A percentile compares a stretch with the other conserved stretches of the same genome.
These are phyloP conservation scores for Danaus plexippus DNA, from an alignment of 1,140 invertebrate species.

Conservation along the genomic window DNA sequence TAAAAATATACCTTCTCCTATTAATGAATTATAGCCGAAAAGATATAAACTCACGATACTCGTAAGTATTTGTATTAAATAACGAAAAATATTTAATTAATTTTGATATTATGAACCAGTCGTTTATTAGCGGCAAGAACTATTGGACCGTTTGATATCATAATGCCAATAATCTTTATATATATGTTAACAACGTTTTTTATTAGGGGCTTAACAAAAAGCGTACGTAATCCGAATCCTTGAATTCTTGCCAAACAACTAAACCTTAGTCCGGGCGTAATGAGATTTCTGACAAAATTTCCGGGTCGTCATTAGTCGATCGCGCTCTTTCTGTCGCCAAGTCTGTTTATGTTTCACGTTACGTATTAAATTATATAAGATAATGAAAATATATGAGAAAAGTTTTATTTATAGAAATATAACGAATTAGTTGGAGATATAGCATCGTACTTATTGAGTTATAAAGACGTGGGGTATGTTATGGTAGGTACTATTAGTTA, in stretches of 20 bases:
- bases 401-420: not conserved
- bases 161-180: not conserved
- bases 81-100: no score
- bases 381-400: constrained; percentile 2
- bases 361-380: constrained; percentile 5
- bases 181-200: constrained; percentile 3
- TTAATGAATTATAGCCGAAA: no score
- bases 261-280: constrained; percentile 26
- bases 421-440: no score
- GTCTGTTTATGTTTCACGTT: constrained; percentile 6
- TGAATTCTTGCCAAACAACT: constrained; percentile 27
- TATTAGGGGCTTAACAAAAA: constrained; percentile 6
- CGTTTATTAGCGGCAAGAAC: not conserved
- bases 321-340: constrained; percentile 6
- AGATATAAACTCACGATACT: no score
- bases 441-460: no score
- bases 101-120: no score
- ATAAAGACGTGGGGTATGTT: no score
- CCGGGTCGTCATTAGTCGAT: constrained; percentile 34
- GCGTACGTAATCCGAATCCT: constrained; percentile 12
- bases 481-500: no score
- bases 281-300: constrained; percentile 40
- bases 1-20: no score
- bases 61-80: no score
- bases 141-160: not conserved